Conservation (phyloP, 2,888 invertebrate species). For the Corbicula japonica region DNA sequence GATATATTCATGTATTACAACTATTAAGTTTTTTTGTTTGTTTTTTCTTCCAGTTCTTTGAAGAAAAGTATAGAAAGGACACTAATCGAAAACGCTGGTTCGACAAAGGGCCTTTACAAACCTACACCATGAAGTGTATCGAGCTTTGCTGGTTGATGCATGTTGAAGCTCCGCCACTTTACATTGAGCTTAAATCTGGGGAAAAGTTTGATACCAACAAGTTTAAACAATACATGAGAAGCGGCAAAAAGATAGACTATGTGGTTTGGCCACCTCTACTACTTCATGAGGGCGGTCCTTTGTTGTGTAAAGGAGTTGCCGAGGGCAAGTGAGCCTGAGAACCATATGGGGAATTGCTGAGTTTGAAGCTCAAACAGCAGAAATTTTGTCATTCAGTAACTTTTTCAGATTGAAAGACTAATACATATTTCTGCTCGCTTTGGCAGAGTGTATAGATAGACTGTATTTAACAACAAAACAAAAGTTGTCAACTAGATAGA, state of each 20-base stretch:
- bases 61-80: too few species aligned
- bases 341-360: too few species aligned
- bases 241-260: conserved; percentile 14
- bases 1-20: too few species aligned
- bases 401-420: too few species aligned
- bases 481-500: too few species aligned
- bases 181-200: conserved; percentile 11
- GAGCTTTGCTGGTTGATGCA: conserved; percentile 37
- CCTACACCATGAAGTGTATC: neutral
- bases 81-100: neutral
- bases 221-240: conserved; percentile 19
- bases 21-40: too few species aligned
- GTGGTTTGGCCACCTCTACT: conserved; percentile 31
- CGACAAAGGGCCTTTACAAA: neutral
- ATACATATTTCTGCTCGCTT: too few species aligned
- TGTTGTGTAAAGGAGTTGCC: conserved; percentile 24
- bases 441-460: too few species aligned
- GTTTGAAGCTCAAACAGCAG: too few species aligned
- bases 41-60: conserved; percentile 8
- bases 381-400: too few species aligned
- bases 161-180: conserved; percentile 24
- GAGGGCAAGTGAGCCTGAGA: too few species aligned
- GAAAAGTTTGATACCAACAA: conserved; percentile 6
- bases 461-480: too few species aligned
- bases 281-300: conserved; percentile 18